These are phyloP conservation scores for Cassiopea andromeda DNA, from an alignment of 30 jellyfish, hydroid and myxozoan genomes.

Conservation along the genomic window DNA sequence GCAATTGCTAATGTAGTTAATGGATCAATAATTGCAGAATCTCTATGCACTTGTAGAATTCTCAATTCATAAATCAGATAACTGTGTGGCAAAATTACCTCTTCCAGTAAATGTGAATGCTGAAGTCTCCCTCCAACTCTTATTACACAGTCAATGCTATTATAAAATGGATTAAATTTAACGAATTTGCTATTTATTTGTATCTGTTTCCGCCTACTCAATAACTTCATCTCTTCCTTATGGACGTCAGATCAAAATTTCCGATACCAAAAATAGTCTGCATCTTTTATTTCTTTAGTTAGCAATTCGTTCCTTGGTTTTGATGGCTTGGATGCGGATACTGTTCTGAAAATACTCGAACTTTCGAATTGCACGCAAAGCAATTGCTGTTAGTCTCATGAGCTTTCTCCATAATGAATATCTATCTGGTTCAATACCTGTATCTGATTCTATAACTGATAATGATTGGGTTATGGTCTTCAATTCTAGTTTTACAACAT, in stretches of 20 bases:
- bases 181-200: neutral
- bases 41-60: no score
- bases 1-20: no score
- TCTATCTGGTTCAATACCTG: no score
- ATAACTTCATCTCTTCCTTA: neutral
- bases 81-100: no score
- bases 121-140: conserved; percentile 6
- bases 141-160: neutral
- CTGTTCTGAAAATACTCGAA: no score
- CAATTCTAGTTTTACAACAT: neutral
- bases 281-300: neutral
- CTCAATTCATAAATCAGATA: no score
- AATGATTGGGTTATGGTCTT: neutral
- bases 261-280: neutral
- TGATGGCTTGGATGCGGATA: no score
- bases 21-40: no score
- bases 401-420: no score
- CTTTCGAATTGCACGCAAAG: neutral
- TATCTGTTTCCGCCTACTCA: neutral
- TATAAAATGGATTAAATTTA: neutral
- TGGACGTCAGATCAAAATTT: neutral
- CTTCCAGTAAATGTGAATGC: neutral
- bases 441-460: no score
- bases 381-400: neutral
- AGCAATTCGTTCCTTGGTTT: neutral